Percentiles rank a stretch among this genome's conserved stretches.
These are phyloP conservation scores for Coenonympha glycerion DNA, from an alignment of 2,888 invertebrate genomes.

Conservation along the genomic window DNA sequence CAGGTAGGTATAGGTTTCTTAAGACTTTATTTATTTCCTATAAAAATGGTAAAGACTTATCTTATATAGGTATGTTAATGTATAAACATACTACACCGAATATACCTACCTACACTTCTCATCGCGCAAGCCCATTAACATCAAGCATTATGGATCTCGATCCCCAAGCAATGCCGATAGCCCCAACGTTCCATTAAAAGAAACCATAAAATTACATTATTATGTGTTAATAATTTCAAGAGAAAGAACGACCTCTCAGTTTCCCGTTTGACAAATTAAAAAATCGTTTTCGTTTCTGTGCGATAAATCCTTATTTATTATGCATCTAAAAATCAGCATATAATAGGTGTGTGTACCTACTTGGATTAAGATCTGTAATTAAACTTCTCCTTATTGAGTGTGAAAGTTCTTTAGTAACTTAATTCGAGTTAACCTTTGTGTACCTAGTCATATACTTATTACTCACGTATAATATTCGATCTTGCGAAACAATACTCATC, in stretches of 20 bases:
- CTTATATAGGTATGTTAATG: slow-evolving; percentile 23
- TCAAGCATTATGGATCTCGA: slow-evolving; percentile 62
- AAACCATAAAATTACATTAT: slow-evolving; percentile 73
- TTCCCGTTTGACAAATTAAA: slow-evolving; percentile 54
- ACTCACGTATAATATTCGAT: too few relatives aligned
- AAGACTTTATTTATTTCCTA: too few relatives aligned
- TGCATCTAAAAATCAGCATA: slow-evolving; percentile 14
- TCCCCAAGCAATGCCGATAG: slow-evolving; percentile 57
- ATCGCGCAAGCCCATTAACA: slow-evolving; percentile 60
- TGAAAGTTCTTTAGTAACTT: slow-evolving; percentile 33
- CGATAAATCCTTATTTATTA: slow-evolving; percentile 42
- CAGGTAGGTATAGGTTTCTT: neutral
- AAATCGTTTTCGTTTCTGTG: slow-evolving; percentile 44
- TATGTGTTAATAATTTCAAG: slow-evolving; percentile 74
- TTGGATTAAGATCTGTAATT: slow-evolving; percentile 32
- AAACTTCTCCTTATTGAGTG: slow-evolving; percentile 47
- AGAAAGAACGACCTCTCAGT: slow-evolving; percentile 51
- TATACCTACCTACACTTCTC: slow-evolving; percentile 25
- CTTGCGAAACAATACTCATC: slow-evolving; percentile 2
- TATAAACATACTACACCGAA: slow-evolving; percentile 11
- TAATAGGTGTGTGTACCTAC: neutral
- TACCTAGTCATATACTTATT: neutral
- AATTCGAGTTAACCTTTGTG: neutral
- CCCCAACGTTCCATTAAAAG: slow-evolving; percentile 70
- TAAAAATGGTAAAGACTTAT: too few relatives aligned